These are phyloP conservation scores for Catocala sponsa DNA, from an alignment of 2,888 invertebrate species.

Conservation along the genomic window DNA sequence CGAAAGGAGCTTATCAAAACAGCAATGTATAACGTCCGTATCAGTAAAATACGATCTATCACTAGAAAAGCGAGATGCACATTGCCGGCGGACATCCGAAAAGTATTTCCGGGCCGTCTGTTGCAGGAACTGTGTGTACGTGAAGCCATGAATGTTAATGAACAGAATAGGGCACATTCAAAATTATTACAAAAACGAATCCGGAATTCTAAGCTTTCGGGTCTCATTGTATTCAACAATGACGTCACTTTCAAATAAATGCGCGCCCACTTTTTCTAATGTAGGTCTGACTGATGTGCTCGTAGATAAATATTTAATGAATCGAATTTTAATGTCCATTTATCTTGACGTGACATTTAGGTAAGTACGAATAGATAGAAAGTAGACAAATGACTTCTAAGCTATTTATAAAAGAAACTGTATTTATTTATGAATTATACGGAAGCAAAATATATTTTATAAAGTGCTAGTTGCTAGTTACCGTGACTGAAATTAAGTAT, in stretches of 20 bases:
- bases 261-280: slow-evolving; percentile 11
- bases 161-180: slow-evolving; percentile 28
- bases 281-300: slow-evolving; percentile 12
- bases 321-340: slow-evolving; percentile 11
- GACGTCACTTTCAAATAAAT: slow-evolving; percentile 18
- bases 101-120: slow-evolving; percentile 73
- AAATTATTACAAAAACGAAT: slow-evolving; percentile 30
- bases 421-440: background rate
- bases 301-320: slow-evolving; percentile 22
- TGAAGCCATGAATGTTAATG: slow-evolving; percentile 57
- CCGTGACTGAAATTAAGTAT: background rate
- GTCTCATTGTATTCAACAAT: slow-evolving; percentile 21
- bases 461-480: background rate
- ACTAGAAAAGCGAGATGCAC: slow-evolving; percentile 57
- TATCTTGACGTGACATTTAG: slow-evolving; percentile 10
- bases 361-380: background rate
- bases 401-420: slow-evolving; percentile 7
- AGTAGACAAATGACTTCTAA: background rate
- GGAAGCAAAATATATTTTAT: background rate
- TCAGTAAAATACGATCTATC: slow-evolving; percentile 54
- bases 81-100: slow-evolving; percentile 75
- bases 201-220: slow-evolving; percentile 21
- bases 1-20: slow-evolving; percentile 30
- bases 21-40: slow-evolving; percentile 34
- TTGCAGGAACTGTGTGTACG: slow-evolving; percentile 51